Conservation (phyloP, 2,888 invertebrate genomes). For the Epinotia brunnichana region DNA sequence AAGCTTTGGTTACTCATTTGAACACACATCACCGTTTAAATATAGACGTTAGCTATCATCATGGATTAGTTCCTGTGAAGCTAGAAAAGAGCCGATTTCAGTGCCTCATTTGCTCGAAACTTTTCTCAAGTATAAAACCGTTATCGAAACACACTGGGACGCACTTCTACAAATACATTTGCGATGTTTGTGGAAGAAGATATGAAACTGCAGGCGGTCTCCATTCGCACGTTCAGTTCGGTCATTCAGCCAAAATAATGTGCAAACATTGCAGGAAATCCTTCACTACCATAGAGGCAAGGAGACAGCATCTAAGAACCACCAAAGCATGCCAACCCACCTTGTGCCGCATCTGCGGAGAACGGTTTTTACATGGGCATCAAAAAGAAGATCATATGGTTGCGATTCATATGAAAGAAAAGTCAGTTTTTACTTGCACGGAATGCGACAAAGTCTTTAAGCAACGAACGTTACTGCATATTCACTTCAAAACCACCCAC, state of each 20-base stretch:
- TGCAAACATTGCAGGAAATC: constrained; percentile 40
- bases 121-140: constrained; percentile 26
- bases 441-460: constrained; percentile 42
- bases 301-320: constrained; percentile 30
- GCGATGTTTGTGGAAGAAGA: constrained; percentile 44
- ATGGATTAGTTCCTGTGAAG: constrained; percentile 29
- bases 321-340: constrained; percentile 42
- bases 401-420: constrained; percentile 35
- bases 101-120: constrained; percentile 31
- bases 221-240: constrained; percentile 16
- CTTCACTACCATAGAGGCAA: constrained; percentile 32
- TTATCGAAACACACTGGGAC: constrained; percentile 22
- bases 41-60: constrained; percentile 17
- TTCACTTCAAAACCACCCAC: constrained; percentile 42
- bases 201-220: constrained; percentile 41
- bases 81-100: constrained; percentile 24
- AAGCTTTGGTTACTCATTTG: constrained; percentile 22
- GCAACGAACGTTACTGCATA: constrained; percentile 26
- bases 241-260: constrained; percentile 10
- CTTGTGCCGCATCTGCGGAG: constrained; percentile 34
- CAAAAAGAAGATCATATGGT: constrained; percentile 36
- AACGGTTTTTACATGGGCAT: constrained; percentile 35
- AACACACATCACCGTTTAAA: constrained; percentile 14
- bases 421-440: constrained; percentile 35
- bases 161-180: constrained; percentile 37